Evolutionary conservation across 1,140 invertebrate species (phyloP), one percentile per base, ranked within the genome.

Genomic region (Drosophila fuyamai): DNA sequence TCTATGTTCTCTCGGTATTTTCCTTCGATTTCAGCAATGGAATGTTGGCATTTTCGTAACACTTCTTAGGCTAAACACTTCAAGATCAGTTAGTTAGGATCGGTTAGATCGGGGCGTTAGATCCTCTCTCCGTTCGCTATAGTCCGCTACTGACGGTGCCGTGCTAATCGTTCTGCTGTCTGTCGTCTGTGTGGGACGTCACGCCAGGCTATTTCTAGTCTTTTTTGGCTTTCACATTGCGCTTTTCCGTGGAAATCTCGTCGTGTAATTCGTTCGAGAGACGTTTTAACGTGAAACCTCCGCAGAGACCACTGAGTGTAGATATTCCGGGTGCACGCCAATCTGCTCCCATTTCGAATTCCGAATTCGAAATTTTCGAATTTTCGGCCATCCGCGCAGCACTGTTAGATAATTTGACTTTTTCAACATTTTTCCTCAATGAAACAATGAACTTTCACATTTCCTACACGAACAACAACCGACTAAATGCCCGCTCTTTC

Each of bases 271-370:
- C 60, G 63, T 67, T 66, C 63, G 60, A 66, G 62, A 81, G 77
- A 91, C 91, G 91, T 92, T 92, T 89, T 82, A 88, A 92, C 89
- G 91, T 92, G 88, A 92, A 92, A 92, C 91, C 91, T 92, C 91
- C 91, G 91, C 88, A 91, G 91, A 92, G 91, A 92, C 85, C 91
- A 92, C 91, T 92, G 89, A 92, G 86, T 51, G 48, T 60, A 75
- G 50, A 76, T 72, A 82, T 63, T 81, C 61, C 62, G 53, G 74
- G 68, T 79, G 75, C 67, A 51, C 74, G 57, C 66, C 65, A 59
- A 47, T 32, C 32, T 62, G 56, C 66, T 76, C 60, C 55, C 36
- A 50, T 71, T 85, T 89, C 82, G 82, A 86, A 80, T 46, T 40
- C 36, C 56, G 50, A 76, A 68, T 66, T 66, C 46, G 53, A 61